Evolutionary conservation across 2,797 vertebrate genomes (phyloP), one percentile per base, ranked within the genome.

Genomic region (Crocodylus rhombifer): DNA sequence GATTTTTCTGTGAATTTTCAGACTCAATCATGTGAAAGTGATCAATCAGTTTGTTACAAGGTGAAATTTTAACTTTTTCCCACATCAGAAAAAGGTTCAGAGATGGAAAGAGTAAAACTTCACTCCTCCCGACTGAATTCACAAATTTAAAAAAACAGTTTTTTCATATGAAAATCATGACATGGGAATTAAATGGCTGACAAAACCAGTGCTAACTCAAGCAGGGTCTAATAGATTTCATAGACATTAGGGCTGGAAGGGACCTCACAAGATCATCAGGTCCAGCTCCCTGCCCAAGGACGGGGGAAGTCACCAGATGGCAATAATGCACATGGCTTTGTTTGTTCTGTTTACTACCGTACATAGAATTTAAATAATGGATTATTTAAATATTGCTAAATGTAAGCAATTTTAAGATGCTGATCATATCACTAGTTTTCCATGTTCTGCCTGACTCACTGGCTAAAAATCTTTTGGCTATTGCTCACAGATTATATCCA

Each of bases 91-190:
- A 96, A 90, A 1, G 6, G 64, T 13, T 90, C n/a, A 8, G 64
- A 12, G 80, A 73, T n/a, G 51, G 80, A 78, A 95, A 95, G 55
- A 94, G 61, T 67, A 86, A 79, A 58, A 74, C 76, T 96, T 90
- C 88, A 90, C 67, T 61, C 67, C 63, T 61, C 67, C 33, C 67
- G 67, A 90, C 89, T 69, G 88, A 33, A 60, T 77, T 55, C 5
- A 88, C 21, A 64, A 65, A 55, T 73, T 69, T 11, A 7, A 42
- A 83, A 82, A 33, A 82, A 33, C 7, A 51, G 69, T 21, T 1
- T 23, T 5, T 10, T 77, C 2, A 0, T 1, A 0, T 7, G 74
- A 82, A 74, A 36, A 6, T 63, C 9, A 63, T 75, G 71, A 36
- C 89, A 69, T 69, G 63, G 80, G 73, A 9, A 1, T 51, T 15